A percentile compares a stretch with the other conserved stretches of the same genome.
These are phyloP conservation scores for Pelmatolapia mariae DNA, from an alignment of 2,113 vertebrate species.

Conservation along the genomic window DNA sequence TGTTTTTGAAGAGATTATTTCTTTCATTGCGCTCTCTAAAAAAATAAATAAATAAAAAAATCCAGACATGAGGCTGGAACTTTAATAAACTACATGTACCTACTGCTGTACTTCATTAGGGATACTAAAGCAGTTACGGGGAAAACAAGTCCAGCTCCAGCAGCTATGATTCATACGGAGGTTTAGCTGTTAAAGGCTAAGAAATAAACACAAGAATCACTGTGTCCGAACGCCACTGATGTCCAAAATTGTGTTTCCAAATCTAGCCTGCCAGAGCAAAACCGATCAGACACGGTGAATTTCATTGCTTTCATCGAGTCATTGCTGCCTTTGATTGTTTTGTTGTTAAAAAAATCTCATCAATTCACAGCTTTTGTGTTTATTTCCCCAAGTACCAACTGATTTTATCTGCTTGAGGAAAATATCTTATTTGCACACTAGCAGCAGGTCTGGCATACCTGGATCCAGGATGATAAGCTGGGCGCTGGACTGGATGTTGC, in stretches of 20 bases:
- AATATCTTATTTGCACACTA: background rate
- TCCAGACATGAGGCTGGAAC: background rate
- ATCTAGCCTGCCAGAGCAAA: background rate
- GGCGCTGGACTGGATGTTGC: constrained; percentile 89
- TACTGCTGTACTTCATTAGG: background rate
- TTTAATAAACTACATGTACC: background rate
- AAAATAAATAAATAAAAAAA: background rate
- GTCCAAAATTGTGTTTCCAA: background rate
- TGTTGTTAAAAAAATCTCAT: background rate
- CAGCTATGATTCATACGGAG: background rate
- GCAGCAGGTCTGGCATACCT: constrained; percentile 73
- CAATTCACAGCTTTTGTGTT: background rate
- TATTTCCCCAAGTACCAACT: background rate
- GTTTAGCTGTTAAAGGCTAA: background rate
- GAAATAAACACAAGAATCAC: background rate
- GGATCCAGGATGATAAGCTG: constrained; percentile 95
- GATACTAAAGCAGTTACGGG: background rate
- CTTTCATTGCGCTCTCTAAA: background rate
- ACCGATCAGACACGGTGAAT: background rate
- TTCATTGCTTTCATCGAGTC: background rate
- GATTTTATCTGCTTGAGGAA: background rate
- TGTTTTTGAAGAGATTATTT: background rate
- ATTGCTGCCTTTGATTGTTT: background rate
- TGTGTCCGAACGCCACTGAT: background rate
- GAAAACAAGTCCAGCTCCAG: background rate